Conservation (phyloP, 2,113 vertebrate species). For the Mormyrus iriodes region DNA sequence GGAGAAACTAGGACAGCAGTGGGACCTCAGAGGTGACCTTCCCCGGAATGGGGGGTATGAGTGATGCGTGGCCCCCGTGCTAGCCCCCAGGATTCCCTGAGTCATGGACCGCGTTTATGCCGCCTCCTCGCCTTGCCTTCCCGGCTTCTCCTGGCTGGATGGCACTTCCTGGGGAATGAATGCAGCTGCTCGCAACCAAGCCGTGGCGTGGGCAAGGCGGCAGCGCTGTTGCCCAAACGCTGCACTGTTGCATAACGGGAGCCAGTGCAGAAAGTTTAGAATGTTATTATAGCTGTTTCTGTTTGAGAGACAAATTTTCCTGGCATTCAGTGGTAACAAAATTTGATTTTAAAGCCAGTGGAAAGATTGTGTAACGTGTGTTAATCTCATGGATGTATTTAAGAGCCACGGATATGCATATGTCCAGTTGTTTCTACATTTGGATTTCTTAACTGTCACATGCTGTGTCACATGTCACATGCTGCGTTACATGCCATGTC, state of each 20-base stretch:
- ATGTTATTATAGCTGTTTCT: not conserved
- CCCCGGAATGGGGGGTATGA: conserved; percentile 27
- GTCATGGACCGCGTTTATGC: conserved; percentile 33
- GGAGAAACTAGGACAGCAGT: not conserved
- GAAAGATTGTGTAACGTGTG: not conserved
- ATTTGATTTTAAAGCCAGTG: not conserved
- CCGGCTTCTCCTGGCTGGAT: not conserved
- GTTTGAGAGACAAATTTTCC: not conserved
- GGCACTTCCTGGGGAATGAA: not conserved
- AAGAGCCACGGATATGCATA: not conserved
- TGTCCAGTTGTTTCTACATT: not conserved
- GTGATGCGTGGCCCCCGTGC: conserved; percentile 31
- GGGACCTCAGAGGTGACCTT: conserved; percentile 27
- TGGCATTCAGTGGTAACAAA: not conserved
- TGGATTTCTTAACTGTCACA: not conserved
- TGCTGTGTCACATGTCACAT: not conserved
- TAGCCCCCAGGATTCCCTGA: conserved; percentile 35
- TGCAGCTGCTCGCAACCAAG: not conserved
- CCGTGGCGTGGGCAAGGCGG: not conserved
- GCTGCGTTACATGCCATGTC: not conserved
- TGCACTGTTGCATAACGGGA: not conserved
- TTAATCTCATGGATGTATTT: not conserved
- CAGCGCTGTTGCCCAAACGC: not conserved
- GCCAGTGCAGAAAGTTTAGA: not conserved
- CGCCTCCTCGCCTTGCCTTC: not conserved